Conservation (phyloP, 2,113 vertebrate genomes). For the Neofelis nebulosa region DNA sequence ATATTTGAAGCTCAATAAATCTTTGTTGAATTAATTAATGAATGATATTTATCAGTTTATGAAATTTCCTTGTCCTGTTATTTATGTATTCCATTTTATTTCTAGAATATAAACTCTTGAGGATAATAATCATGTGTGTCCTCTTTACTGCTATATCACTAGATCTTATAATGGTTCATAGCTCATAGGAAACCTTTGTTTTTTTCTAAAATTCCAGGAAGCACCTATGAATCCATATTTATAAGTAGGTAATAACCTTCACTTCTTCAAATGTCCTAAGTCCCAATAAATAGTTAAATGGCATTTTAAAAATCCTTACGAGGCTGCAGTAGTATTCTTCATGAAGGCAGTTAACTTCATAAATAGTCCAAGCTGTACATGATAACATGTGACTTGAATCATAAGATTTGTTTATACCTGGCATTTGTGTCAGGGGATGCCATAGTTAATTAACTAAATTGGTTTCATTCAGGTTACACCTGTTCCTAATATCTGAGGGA, state of each 20-base stretch:
- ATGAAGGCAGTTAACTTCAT: not conserved
- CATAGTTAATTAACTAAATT: conserved; percentile 40
- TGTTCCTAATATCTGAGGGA: not conserved
- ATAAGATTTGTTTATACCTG: conserved; percentile 19
- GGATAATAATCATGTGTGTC: not conserved
- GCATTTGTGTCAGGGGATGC: not conserved
- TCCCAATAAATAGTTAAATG: not conserved
- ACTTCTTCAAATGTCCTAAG: not conserved
- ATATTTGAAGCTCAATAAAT: not conserved
- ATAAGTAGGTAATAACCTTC: not conserved
- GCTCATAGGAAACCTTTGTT: not conserved
- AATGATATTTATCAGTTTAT: not conserved
- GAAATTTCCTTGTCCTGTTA: not conserved
- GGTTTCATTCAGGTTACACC: not conserved
- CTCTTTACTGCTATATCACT: not conserved
- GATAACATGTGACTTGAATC: not conserved
- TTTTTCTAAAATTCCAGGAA: conserved; percentile 24
- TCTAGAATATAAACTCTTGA: not conserved
- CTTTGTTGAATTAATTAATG: not conserved
- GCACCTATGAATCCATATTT: not conserved
- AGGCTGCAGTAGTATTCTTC: not conserved
- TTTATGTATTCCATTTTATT: not conserved
- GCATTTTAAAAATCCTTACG: not conserved
- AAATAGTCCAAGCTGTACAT: not conserved
- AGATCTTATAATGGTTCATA: not conserved